Base-by-base conservation (phyloP, 92 coral and sea anemone species). In the Chrysogorgia sp. region DNA sequence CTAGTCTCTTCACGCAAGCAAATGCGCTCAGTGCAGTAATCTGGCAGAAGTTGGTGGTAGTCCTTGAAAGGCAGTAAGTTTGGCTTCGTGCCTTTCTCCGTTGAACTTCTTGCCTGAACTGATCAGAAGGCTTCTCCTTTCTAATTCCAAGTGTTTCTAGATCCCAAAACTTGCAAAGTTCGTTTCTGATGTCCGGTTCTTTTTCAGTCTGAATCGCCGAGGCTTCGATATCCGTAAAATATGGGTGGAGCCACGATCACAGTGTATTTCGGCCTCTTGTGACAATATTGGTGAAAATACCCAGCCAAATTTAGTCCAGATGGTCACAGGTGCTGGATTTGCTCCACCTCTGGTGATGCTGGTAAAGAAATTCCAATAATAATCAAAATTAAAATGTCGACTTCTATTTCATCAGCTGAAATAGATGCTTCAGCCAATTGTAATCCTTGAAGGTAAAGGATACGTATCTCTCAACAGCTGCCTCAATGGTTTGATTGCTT, bases 61-160 rank as follows among this genome's bases (percentile, higher is more conserved):
- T 82, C 86, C 24, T 71, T 82, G 81, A 72, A 82, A 17, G 86
- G 86, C 62, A 82, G 43, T 71, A n/a, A n/a, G n/a, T n/a, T 82
- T 82, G 24, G 80, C 86, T 82, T 82, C 81, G 70, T 74, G 71
- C 34, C 65, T 83, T 20, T 63, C 67, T 20, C 79, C 82, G 20
- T 62, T 47, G 68, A 83, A 75, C 75, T 77, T 82, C 81, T 50
- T 82, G 74, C 12, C 53, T 81, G 34, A 71, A 71, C 41, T 57
- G 40, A 40, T 81, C 67, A 35, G 84, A 52, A 14, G 60, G 69
- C 41, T 68, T 65, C 12, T 68, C 84, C 47, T 81, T 70, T 8
- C 62, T 37, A 34, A 76, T 60, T n/a, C 81, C 81, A 0, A 76
- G 32, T 43, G 57, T 76, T 59, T 76, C 71, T 57, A 76, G n/a